A percentile compares a stretch with the other conserved stretches of the same genome.
These are phyloP conservation scores for Temnothorax unifasciatus DNA, from an alignment of 2,888 invertebrate genomes.

Conservation along the genomic window DNA sequence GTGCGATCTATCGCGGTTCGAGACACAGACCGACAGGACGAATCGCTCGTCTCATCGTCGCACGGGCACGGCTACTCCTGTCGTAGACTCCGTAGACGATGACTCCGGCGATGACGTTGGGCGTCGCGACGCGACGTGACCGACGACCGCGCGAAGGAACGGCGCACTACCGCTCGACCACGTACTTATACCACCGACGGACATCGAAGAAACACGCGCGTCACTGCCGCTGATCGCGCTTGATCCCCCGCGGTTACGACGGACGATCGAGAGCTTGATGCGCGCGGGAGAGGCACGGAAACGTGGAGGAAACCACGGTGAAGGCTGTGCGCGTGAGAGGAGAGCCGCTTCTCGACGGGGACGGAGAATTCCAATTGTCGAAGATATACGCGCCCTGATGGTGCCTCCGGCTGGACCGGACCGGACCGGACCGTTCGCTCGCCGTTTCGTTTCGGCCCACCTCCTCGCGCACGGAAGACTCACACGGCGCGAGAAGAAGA, in stretches of 20 bases:
- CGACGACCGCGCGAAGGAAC: conserved; percentile 4
- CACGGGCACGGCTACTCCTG: background rate
- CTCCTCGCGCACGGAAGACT: background rate
- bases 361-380: conserved; percentile 22
- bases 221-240: background rate
- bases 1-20: conserved; percentile 17
- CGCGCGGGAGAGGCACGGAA: background rate
- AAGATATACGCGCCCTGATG: too few relatives aligned
- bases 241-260: background rate
- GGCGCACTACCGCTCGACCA: conserved; percentile 6
- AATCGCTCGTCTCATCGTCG: conserved; percentile 27
- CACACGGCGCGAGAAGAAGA: background rate
- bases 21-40: conserved; percentile 4
- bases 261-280: too few relatives aligned
- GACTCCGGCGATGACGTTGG: too few relatives aligned
- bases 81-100: background rate
- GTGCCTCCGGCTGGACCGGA: too few relatives aligned
- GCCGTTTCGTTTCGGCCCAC: background rate
- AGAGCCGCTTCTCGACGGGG: background rate
- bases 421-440: too few relatives aligned
- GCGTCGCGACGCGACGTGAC: background rate
- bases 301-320: background rate
- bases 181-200: background rate
- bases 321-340: background rate
- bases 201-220: conserved; percentile 23